phyloP scores from a whole-genome alignment of 2,113 vertebrate species.

The Larimichthys crocea region DNA sequence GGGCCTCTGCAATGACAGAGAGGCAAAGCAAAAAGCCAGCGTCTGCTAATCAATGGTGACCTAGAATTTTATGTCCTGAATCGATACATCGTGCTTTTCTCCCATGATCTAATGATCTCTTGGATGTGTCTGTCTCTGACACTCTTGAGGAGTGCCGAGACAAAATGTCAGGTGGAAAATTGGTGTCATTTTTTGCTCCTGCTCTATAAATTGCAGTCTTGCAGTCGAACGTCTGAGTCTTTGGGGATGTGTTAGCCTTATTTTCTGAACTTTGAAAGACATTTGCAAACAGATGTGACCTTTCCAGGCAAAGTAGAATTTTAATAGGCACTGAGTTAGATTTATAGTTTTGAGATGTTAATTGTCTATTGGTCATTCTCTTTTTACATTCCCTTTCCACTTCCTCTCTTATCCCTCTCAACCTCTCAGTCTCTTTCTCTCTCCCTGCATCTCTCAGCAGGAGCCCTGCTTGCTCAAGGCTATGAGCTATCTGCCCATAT shows the following conservation, averaged over 20 bases:
- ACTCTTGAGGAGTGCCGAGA: conserved; percentile 12
- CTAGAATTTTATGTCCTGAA: conserved; percentile 59
- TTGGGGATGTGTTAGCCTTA: neutral
- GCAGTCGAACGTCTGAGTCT: neutral
- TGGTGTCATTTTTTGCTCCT: conserved; percentile 10
- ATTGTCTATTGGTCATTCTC: conserved; percentile 48
- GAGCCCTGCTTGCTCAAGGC: conserved; percentile 69
- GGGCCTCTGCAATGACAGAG: conserved; percentile 42
- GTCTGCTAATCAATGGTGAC: conserved; percentile 76
- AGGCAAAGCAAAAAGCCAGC: conserved; percentile 44
- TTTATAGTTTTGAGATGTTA: conserved; percentile 51
- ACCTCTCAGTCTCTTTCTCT: conserved; percentile 21
- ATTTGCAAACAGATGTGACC: conserved; percentile 58
- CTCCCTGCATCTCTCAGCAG: conserved; percentile 51
- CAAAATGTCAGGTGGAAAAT: conserved; percentile 56
- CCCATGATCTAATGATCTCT: conserved; percentile 69
- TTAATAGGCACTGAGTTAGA: conserved; percentile 35
- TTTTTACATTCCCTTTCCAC: conserved; percentile 32
- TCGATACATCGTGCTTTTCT: conserved; percentile 67
- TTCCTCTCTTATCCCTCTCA: conserved; percentile 24
- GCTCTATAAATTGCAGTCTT: neutral
- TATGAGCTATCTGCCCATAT: conserved; percentile 45
- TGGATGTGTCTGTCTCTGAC: conserved; percentile 46
- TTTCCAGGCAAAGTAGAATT: conserved; percentile 50
- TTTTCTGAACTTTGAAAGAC: conserved; percentile 26